Conservation (phyloP, 2,113 vertebrate species). For the Xiphorhynchus elegans region DNA sequence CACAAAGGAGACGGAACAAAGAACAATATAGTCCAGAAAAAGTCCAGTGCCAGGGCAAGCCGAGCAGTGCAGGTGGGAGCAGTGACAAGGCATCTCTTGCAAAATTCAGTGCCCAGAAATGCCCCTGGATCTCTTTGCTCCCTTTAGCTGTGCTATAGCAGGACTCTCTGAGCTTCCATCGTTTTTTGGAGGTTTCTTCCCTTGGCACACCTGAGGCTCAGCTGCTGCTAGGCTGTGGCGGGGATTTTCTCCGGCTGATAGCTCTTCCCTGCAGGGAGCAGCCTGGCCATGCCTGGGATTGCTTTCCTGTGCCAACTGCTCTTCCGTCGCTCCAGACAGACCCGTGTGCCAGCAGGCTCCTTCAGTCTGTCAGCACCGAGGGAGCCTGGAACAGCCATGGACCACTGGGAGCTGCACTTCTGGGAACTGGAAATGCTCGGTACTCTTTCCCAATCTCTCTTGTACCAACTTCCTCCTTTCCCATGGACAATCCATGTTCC, state of each 20-base stretch:
- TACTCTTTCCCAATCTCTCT: background rate
- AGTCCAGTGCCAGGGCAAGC: background rate
- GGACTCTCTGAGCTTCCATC: background rate
- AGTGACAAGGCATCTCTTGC: fast-evolving
- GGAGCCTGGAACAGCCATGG: background rate
- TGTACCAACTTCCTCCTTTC: background rate
- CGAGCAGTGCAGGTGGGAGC: background rate
- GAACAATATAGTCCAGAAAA: background rate
- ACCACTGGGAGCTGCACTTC: fast-evolving
- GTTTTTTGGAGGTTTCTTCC: background rate
- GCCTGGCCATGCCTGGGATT: background rate
- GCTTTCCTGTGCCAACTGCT: background rate
- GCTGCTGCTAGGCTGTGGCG: background rate
- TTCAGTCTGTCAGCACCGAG: background rate
- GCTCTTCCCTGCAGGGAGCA: background rate
- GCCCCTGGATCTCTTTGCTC: background rate
- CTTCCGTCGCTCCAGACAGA: background rate
- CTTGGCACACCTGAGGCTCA: background rate
- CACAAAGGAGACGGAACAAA: background rate
- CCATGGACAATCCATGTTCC: too few species aligned
- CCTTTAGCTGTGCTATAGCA: background rate
- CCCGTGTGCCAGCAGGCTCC: background rate
- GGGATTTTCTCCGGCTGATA: background rate
- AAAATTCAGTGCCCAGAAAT: fast-evolving
- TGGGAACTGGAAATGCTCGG: background rate